These are phyloP conservation scores for Prostheceraeus crozeri DNA, from an alignment of 2,888 invertebrate genomes.

Conservation along the genomic window DNA sequence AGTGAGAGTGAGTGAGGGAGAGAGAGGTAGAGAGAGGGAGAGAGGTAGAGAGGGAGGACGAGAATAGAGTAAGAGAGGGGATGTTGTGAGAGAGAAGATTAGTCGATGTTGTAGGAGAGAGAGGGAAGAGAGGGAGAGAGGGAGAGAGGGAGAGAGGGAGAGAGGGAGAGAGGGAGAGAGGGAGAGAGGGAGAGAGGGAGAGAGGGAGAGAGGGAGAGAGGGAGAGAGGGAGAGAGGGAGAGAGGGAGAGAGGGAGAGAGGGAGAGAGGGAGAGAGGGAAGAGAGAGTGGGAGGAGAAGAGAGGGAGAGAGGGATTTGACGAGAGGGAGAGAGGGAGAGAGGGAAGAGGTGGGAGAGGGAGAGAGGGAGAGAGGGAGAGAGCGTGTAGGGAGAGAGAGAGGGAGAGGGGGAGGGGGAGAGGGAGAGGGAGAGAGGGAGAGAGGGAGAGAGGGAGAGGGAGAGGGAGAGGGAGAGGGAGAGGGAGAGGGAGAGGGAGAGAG, in stretches of 20 bases:
- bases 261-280: neutral
- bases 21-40: neutral
- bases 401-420: neutral
- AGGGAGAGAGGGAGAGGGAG: neutral
- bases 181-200: neutral
- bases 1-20: neutral
- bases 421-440: neutral
- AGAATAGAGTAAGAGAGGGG: neutral
- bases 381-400: neutral
- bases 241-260: neutral
- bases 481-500: too few relatives aligned
- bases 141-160: neutral
- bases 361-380: neutral
- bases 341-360: neutral
- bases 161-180: neutral
- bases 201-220: neutral
- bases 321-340: neutral
- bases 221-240: neutral
- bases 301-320: neutral
- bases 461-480: neutral
- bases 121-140: neutral
- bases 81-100: neutral
- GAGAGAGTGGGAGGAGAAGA: neutral
- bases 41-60: neutral
- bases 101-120: neutral